Evolutionary conservation across 2,113 vertebrate genomes (phyloP), one percentile per base, ranked within the genome.

Genomic region (Ammodytes marinus): DNA sequence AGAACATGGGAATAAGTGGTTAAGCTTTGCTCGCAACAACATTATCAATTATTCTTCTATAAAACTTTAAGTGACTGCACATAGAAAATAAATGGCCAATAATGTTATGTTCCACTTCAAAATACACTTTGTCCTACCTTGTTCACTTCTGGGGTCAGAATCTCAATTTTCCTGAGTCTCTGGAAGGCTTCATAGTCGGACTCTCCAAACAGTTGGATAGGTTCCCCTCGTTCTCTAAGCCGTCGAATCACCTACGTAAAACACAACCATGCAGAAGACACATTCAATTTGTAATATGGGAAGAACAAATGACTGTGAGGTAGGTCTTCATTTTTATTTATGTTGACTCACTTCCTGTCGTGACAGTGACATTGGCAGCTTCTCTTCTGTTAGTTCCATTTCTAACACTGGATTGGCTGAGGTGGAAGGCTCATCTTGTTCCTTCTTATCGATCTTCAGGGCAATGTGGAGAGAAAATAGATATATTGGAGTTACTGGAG

Each of bases 131-230:
- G 10, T 11, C 90, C 76, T 93, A 98, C 98, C 97, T 99, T 99
- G 95, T 99, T 99, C 66, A 99, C 98, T 96, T 99, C 98, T 46
- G 98, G 98, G 58, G 98, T 97, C 61, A 99, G 95, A 88, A 99
- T 98, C 94, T 99, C 98, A 86, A 99, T 99, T 89, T 99, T 99
- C 67, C 98, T 94, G 83, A 99, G 95, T 67, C 97, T 97, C 3
- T 99, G 98, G 87, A 99, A 99, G 7, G 97, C 95, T 58, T 99
- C 98, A 17, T 99, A 99, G 85, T 99, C 98, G 0, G 97, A 98
- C 93, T 99, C 98, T 80, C 95, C 97, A 80, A 97, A 99, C 0
- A 99, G 92, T 35, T 97, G 93, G 74, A 99, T 87, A 0, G 98
- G 98, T 77, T 99, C 98, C 2, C 96, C 98, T 69, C 98, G 96